Base-by-base conservation (phyloP, 1,140 invertebrate species). In the Lamellibrachia luymesi region DNA sequence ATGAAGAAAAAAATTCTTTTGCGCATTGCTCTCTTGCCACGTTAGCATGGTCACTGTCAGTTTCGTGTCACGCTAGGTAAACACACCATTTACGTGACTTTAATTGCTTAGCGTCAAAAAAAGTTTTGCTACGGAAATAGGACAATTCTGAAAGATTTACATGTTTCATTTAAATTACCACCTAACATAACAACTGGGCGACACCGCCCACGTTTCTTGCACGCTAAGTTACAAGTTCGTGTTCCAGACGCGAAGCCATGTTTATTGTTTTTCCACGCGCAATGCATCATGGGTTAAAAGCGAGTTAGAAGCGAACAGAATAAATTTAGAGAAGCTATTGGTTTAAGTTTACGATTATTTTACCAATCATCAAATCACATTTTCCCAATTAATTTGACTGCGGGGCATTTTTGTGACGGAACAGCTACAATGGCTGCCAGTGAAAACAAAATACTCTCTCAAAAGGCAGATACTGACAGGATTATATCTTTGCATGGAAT, bases 371-470 rank as follows among this genome's bases (percentile, higher is more conserved):
- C 4, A 80, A 80, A 80, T 22, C 17, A 80, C 7, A 80, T 80
- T 22, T 80, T 17, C 2, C 25, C 64, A 17, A 17, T 80, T 17
- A 80, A 10, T 80, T 80, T 80, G 7, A 80, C 64, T 80, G 64
- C 64, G 13, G 64, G 13, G 25, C 64, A 80, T 80, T 80, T 80
- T 80, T 80, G 64, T 80, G 64, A 80, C 64, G 64, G 64, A 80
- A 80, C 64, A 80, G 64, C 64, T 80, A 80, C 64, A 80, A 80
- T 80, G 64, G 64, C 64, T 80, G 64, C 64, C 64, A 80, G 64
- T 80, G 64, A 80, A 80, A 80, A 80, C 64, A 80, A 80, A 80
- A 80, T 80, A 80, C 17, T 80, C 1, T 80, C 64, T 80, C 64
- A 80, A 80, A 80, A 22, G 64, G 13, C 64, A 80, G 64, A 80